Conservation (phyloP, 2,888 invertebrate genomes). For the Xiphydria camelus region DNA sequence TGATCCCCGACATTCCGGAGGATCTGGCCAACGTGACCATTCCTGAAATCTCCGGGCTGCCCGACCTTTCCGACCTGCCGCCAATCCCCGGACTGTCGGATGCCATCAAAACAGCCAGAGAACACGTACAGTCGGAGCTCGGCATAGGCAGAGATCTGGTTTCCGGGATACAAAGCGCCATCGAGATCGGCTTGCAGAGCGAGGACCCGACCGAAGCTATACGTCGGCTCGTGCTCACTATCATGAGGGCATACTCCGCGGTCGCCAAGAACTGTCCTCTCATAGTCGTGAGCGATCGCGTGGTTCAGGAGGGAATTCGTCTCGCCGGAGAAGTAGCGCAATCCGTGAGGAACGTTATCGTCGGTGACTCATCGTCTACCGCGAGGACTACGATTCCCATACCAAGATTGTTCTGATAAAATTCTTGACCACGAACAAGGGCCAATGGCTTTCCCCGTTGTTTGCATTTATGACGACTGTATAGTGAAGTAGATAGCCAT, state of each 20-base stretch:
- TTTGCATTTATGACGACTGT: no score
- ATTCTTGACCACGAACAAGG: no score
- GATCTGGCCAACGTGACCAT: conserved; percentile 13
- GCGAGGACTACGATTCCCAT: no score
- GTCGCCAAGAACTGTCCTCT: conserved; percentile 24
- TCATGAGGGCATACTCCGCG: conserved; percentile 19
- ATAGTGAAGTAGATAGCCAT: no score
- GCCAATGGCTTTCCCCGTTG: no score
- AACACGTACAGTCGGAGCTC: conserved; percentile 14
- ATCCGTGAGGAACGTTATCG: neutral
- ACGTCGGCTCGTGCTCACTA: conserved; percentile 17
- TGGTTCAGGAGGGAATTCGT: conserved; percentile 9
- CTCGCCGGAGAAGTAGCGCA: neutral
- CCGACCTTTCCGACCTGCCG: conserved; percentile 7
- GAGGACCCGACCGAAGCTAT: conserved; percentile 19
- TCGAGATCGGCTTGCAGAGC: conserved; percentile 21
- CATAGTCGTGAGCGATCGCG: conserved; percentile 7
- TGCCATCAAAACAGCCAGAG: conserved; percentile 20
- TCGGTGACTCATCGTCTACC: no score
- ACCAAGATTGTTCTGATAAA: no score
- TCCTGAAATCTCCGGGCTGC: conserved; percentile 15
- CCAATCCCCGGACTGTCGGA: conserved; percentile 19
- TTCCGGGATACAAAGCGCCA: conserved; percentile 20
- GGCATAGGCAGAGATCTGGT: conserved; percentile 21
- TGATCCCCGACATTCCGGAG: conserved; percentile 5